A percentile compares a stretch with the other conserved stretches of the same genome.
These are phyloP conservation scores for Elachura formosa DNA, from an alignment of 2,113 vertebrate species.

Conservation along the genomic window DNA sequence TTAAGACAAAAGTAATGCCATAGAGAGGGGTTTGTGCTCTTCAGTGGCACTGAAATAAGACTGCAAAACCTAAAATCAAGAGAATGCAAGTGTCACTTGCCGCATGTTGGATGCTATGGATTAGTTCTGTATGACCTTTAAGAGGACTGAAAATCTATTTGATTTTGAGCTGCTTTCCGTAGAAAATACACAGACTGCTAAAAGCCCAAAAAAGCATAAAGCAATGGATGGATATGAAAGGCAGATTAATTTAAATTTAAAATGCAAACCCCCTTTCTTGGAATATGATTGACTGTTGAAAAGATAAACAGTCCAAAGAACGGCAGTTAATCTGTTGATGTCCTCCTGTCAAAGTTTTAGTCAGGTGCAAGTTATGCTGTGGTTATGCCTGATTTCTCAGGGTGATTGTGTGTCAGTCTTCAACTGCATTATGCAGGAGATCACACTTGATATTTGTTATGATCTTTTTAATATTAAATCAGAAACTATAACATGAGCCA, in stretches of 20 bases:
- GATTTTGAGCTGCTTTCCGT: not conserved
- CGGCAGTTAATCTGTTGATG: not conserved
- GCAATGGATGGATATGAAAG: not conserved
- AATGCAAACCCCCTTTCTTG: not conserved
- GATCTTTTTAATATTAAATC: not conserved
- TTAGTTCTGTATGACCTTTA: slow-evolving; percentile 6
- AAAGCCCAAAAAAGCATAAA: not conserved
- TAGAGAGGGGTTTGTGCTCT: fast-evolving
- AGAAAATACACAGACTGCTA: not conserved
- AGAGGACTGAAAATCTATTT: not conserved
- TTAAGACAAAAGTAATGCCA: not conserved
- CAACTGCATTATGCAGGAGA: not conserved
- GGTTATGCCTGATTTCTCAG: not conserved
- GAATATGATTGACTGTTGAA: not conserved
- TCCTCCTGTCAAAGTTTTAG: not conserved
- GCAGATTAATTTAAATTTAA: not conserved
- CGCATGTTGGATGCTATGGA: not conserved
- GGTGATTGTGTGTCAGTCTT: not conserved
- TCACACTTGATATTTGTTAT: not conserved
- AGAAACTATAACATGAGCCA: not conserved
- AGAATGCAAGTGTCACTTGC: not conserved
- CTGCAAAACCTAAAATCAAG: not conserved
- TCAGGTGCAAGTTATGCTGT: not conserved
- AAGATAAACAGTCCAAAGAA: not conserved
- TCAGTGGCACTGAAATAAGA: not conserved